A percentile compares a stretch with the other conserved stretches of the same genome.
These are phyloP conservation scores for Diadumene lineata DNA, from an alignment of 92 coral and sea anemone genomes.

Conservation along the genomic window DNA sequence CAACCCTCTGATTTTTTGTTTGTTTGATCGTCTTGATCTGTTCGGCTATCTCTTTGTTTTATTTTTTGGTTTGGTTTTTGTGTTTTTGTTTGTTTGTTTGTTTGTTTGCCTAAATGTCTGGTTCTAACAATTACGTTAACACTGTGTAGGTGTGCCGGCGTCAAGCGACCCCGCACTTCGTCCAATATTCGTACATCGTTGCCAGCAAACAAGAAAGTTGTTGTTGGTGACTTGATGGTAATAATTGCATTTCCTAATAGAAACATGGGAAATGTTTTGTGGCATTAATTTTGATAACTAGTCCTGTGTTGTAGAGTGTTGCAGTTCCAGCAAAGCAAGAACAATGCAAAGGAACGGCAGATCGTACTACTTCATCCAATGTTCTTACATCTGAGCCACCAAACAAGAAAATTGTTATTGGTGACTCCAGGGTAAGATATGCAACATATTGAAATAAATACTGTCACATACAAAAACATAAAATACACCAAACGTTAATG, in stretches of 20 bases:
- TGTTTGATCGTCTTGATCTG: no score
- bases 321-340: no score
- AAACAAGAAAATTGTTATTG: no score
- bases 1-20: no score
- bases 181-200: neutral
- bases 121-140: neutral
- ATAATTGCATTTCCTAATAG: neutral
- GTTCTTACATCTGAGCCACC: no score
- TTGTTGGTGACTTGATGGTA: neutral
- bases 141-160: neutral
- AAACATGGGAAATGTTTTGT: neutral
- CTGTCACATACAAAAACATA: neutral
- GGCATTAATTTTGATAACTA: neutral
- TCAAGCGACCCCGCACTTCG: neutral
- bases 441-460: neutral
- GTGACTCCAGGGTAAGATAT: no score
- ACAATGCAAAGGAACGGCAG: no score
- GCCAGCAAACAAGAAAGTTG: neutral
- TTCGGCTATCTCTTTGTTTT: no score
- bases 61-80: no score
- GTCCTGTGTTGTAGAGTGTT: neutral
- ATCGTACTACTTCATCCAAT: neutral
- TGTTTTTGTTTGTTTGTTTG: neutral
- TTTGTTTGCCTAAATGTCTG: neutral
- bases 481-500: neutral